Conservation (phyloP, 2,888 invertebrate genomes). For the Hoplodrina ambigua region DNA sequence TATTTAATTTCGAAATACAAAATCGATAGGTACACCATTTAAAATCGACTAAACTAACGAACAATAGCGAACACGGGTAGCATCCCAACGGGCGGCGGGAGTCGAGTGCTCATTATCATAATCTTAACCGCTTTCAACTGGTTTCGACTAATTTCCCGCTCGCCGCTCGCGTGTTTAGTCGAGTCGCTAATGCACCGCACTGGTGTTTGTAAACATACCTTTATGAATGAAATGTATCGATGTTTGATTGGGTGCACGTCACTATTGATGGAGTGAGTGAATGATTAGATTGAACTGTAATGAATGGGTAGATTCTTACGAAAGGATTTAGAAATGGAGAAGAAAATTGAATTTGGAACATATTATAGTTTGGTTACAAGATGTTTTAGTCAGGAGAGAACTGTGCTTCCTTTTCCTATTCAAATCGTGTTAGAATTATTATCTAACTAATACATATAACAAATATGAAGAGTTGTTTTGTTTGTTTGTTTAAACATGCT, state of each 20-base stretch:
- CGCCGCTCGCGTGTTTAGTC: conserved; percentile 69
- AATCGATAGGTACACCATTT: conserved; percentile 48
- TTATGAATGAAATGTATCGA: conserved; percentile 62
- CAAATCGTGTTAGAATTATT: no score
- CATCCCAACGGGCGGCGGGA: conserved; percentile 64
- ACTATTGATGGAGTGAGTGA: conserved; percentile 46
- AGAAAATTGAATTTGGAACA: background rate
- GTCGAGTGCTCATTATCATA: conserved; percentile 75
- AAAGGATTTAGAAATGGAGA: conserved; percentile 6
- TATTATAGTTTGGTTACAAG: background rate
- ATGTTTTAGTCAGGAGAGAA: background rate
- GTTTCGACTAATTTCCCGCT: conserved; percentile 75
- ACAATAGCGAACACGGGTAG: conserved; percentile 63
- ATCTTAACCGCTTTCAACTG: conserved; percentile 76
- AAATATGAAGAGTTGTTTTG: no score
- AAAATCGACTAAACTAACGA: conserved; percentile 57
- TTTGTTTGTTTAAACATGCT: no score
- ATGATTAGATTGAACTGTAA: conserved; percentile 32
- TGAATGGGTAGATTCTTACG: conserved; percentile 22
- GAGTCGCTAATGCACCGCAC: conserved; percentile 63
- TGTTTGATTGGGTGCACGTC: conserved; percentile 52
- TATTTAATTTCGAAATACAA: conserved; percentile 1
- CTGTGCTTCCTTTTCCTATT: no score
- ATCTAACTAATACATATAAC: no score
- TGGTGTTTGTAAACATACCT: conserved; percentile 69